Conservation (phyloP, 2,113 vertebrate genomes). For the Macrotis lagotis region DNA sequence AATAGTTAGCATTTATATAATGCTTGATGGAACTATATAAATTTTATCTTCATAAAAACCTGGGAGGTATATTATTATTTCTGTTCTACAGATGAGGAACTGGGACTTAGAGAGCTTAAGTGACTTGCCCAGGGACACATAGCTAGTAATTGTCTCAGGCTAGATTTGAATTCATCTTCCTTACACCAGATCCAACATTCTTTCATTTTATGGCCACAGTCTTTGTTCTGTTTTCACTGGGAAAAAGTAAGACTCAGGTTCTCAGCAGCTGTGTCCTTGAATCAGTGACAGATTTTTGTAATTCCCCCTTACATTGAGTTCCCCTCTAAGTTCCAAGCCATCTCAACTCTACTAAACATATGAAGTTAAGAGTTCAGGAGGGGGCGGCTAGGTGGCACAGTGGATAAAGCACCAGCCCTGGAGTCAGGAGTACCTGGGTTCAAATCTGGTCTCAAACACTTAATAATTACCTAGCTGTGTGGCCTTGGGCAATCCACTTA, state of each 20-base stretch:
- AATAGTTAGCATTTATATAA: neutral
- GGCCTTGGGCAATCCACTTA: no score
- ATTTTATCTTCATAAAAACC: neutral
- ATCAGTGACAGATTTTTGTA: conserved; percentile 6
- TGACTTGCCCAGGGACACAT: neutral
- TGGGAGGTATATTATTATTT: neutral
- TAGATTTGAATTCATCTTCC: neutral
- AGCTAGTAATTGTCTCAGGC: neutral
- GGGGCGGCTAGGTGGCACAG: no score
- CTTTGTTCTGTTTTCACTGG: neutral
- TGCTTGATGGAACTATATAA: neutral
- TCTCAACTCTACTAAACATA: neutral
- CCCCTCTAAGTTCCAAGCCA: neutral
- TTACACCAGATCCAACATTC: neutral
- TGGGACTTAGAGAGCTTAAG: neutral
- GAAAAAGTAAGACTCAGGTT: neutral
- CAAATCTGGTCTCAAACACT: no score
- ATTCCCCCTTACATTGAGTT: neutral
- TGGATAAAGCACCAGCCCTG: no score
- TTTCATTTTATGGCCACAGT: neutral
- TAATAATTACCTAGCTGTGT: no score
- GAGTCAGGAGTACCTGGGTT: no score
- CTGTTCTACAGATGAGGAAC: neutral
- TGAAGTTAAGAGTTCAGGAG: neutral
- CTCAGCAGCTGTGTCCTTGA: neutral